Evolutionary conservation across 1,140 invertebrate species (phyloP).

Genomic region (Eubasilissa regina): DNA sequence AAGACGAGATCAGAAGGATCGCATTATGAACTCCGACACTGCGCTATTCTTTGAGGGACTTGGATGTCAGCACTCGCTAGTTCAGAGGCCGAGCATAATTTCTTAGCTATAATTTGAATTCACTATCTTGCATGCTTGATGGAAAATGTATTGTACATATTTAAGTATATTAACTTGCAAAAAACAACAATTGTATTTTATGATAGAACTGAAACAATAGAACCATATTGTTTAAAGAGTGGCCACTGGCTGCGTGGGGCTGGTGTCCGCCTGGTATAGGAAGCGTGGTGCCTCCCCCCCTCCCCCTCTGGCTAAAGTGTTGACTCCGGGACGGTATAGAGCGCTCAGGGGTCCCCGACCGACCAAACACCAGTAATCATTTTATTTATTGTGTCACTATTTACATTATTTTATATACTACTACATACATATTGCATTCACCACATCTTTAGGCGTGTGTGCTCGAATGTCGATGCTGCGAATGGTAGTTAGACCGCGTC

Average conservation of each 20-base stretch:
- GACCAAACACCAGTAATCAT: constrained; percentile 59
- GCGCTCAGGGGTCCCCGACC: constrained; percentile 33
- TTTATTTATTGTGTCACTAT: constrained; percentile 61
- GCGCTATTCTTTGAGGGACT: background rate
- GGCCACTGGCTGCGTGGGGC: constrained; percentile 48
- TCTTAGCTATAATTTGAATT: constrained; percentile 49
- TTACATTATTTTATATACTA: constrained; percentile 36
- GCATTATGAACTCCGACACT: background rate
- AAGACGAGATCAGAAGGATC: background rate
- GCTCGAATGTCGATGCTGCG: constrained; percentile 54
- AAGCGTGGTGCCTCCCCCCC: constrained; percentile 24
- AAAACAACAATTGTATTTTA: constrained; percentile 54
- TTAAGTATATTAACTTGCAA: constrained; percentile 28
- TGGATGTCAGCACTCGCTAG: background rate
- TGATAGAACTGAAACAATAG: constrained; percentile 58
- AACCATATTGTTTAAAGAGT: constrained; percentile 52
- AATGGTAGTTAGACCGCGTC: background rate
- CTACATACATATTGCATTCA: constrained; percentile 50
- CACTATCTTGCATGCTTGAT: constrained; percentile 56
- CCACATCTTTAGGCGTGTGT: constrained; percentile 48
- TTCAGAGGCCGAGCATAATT: constrained; percentile 3
- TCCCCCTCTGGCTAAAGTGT: constrained; percentile 26
- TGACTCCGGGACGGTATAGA: constrained; percentile 30
- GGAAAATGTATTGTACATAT: constrained; percentile 54
- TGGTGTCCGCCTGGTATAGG: constrained; percentile 17